Evolutionary conservation across 2,888 invertebrate genomes (phyloP).

Genomic region (Hirtodrosophila trivittata): DNA sequence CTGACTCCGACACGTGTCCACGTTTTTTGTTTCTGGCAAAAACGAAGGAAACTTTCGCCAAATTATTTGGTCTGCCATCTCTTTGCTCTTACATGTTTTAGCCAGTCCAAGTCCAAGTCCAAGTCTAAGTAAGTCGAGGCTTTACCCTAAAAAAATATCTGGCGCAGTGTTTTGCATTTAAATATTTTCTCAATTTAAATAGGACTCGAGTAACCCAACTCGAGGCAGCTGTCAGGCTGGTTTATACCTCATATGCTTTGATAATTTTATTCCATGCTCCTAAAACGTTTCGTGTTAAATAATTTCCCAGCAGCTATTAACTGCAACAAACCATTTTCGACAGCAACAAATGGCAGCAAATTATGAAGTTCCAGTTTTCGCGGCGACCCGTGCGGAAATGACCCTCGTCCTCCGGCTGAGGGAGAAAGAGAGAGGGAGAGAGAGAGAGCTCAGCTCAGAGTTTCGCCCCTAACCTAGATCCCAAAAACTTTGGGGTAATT

Average conservation of each 20-base stretch:
- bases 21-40: conserved; percentile 22
- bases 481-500: conserved; percentile 31
- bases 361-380: conserved; percentile 46
- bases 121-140: background rate
- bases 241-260: conserved; percentile 4
- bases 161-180: conserved; percentile 53
- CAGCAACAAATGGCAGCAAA: conserved; percentile 72
- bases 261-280: conserved; percentile 21
- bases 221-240: background rate
- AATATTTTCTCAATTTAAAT: conserved; percentile 45
- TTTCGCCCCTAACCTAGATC: background rate
- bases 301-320: conserved; percentile 67
- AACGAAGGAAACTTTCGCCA: conserved; percentile 29
- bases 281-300: conserved; percentile 63
- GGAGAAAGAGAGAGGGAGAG: no score
- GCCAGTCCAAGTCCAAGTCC: background rate
- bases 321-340: conserved; percentile 57
- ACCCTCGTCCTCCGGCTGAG: conserved; percentile 14
- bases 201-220: no score
- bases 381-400: conserved; percentile 13
- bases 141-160: conserved; percentile 28
- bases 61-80: conserved; percentile 39
- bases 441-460: no score
- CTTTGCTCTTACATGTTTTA: background rate
- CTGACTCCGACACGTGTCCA: conserved; percentile 44